Evolutionary conservation across 2,797 vertebrate species (phyloP).

Genomic region (Aulostomus chinensis): DNA sequence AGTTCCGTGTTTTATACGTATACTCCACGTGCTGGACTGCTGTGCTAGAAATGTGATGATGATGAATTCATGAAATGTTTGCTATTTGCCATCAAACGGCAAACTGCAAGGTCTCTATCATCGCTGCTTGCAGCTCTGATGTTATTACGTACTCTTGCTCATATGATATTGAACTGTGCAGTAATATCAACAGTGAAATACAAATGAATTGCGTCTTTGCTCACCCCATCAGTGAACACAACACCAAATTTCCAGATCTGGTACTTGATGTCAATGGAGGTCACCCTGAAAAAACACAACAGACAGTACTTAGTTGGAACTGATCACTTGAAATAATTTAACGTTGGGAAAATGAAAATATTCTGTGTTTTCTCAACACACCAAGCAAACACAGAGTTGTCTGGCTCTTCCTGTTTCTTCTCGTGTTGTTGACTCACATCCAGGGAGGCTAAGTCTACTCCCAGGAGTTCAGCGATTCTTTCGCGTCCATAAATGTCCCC

Average conservation of each 20-base stretch:
- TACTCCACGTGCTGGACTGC: no score
- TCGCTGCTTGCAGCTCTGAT: no score
- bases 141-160: no score
- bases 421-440: conserved; percentile 91
- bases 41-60: no score
- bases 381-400: conserved; percentile 88
- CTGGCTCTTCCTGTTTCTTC: conserved; percentile 83
- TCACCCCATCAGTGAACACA: conserved; percentile 94
- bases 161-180: no score
- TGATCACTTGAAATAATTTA: background rate
- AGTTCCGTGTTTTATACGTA: no score
- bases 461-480: conserved; percentile 90
- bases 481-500: conserved; percentile 95
- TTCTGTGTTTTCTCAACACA: conserved; percentile 46
- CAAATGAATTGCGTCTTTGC: no score
- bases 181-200: no score
- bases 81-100: no score
- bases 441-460: conserved; percentile 90
- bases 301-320: background rate
- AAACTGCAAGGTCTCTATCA: no score
- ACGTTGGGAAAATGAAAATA: no score
- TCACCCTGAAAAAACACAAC: conserved; percentile 75
- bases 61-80: no score
- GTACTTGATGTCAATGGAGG: conserved; percentile 91
- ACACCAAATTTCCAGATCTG: conserved; percentile 97